phyloP scores from a whole-genome alignment of 2,113 vertebrate species.

The Vidua macroura region DNA sequence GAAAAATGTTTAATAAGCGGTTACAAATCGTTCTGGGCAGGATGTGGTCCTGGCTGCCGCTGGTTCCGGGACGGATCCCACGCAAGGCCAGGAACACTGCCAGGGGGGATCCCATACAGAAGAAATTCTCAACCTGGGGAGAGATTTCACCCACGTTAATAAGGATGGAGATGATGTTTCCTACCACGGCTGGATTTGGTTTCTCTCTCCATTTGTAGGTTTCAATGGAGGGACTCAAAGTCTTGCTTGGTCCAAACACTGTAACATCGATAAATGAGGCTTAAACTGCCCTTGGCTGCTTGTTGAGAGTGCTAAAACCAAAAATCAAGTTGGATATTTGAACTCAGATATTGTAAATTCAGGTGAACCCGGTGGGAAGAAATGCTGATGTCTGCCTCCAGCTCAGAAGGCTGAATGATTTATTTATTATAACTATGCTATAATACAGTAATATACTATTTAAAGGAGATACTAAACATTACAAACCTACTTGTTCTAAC shows the following conservation, averaged over 20 bases:
- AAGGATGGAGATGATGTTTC: not conserved
- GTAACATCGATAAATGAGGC: accelerated
- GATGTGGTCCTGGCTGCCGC: conserved; percentile 92
- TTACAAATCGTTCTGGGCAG: conserved; percentile 91
- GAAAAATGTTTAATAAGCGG: conserved; percentile 93
- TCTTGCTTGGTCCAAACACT: not conserved
- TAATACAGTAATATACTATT: too few relatives aligned
- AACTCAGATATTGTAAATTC: not conserved
- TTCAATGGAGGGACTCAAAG: accelerated
- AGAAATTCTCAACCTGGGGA: conserved; percentile 96
- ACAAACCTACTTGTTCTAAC: too few relatives aligned
- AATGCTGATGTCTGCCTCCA: too few relatives aligned
- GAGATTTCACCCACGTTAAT: not conserved
- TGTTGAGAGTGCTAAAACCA: not conserved
- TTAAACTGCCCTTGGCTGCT: not conserved
- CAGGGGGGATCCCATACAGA: conserved; percentile 97
- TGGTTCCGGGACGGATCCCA: conserved; percentile 90
- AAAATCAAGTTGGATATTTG: not conserved
- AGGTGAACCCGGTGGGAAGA: too few relatives aligned
- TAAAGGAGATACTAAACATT: too few relatives aligned
- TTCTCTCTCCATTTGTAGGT: not conserved
- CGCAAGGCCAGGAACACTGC: conserved; percentile 94
- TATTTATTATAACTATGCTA: too few relatives aligned
- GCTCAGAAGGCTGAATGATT: too few relatives aligned
- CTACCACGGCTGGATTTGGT: not conserved